These are phyloP conservation scores for Ochotona curzoniae DNA, from an alignment of 2,113 vertebrate genomes.

Conservation along the genomic window DNA sequence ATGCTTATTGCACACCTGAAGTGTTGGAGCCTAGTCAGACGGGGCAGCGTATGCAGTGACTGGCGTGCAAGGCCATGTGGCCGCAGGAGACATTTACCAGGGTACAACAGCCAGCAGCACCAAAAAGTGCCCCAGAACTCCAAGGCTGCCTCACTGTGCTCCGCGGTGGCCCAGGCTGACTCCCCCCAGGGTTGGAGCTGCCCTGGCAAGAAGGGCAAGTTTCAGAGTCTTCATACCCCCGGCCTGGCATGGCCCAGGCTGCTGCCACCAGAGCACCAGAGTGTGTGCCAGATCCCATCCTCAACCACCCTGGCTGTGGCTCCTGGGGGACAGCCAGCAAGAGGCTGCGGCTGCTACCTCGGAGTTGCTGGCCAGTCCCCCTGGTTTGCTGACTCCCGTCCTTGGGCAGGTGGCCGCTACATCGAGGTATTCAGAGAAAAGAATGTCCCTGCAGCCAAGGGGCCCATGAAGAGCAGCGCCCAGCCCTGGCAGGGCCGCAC, in stretches of 20 bases:
- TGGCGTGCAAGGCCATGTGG: background rate
- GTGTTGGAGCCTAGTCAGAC: rapidly evolving
- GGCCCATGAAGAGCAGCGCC: background rate
- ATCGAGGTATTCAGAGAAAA: slow-evolving; percentile 90
- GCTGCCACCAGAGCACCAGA: rapidly evolving
- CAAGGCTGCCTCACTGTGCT: rapidly evolving
- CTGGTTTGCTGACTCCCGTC: rapidly evolving
- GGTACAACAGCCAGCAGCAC: background rate
- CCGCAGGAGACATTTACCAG: background rate
- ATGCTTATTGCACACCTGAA: background rate
- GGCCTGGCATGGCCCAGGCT: background rate
- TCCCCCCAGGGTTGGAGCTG: rapidly evolving
- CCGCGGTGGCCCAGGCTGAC: background rate
- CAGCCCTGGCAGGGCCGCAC: slow-evolving; percentile 85
- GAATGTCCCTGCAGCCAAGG: background rate
- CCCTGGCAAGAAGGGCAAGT: rapidly evolving
- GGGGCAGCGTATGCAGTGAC: rapidly evolving
- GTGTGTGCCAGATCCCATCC: rapidly evolving
- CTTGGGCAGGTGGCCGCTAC: slow-evolving; percentile 89
- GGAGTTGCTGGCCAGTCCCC: background rate
- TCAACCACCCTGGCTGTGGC: rapidly evolving
- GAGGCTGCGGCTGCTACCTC: rapidly evolving
- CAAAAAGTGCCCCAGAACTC: rapidly evolving
- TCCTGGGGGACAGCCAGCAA: rapidly evolving
- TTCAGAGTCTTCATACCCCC: background rate